Evolutionary conservation across 2,888 invertebrate species (phyloP).

Genomic region (Stictocephala bisonia): DNA sequence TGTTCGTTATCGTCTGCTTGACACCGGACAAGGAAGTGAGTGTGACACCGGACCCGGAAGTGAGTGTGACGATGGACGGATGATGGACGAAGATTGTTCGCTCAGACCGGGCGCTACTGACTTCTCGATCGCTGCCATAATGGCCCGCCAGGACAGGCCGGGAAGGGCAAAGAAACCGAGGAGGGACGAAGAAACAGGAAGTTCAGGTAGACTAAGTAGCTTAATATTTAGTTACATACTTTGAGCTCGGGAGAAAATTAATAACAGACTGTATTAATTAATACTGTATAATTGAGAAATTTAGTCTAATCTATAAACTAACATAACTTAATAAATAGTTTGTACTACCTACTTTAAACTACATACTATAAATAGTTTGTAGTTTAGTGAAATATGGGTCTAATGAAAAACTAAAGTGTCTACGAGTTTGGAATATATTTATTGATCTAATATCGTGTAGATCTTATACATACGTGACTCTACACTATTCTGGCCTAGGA

Average conservation of each 20-base stretch:
- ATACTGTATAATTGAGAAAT: too few relatives aligned
- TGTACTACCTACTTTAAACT: not conserved
- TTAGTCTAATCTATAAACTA: too few relatives aligned
- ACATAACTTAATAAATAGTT: not conserved
- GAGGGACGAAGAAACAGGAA: constrained; percentile 22
- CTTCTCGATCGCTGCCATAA: constrained; percentile 96
- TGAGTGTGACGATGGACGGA: not conserved
- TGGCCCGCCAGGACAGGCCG: constrained; percentile 71
- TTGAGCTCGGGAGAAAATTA: not conserved
- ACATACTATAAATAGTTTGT: not conserved
- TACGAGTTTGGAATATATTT: too few relatives aligned
- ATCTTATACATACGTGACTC: too few relatives aligned
- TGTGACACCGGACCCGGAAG: not conserved
- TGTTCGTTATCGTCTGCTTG: constrained; percentile 5
- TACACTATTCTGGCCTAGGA: too few relatives aligned
- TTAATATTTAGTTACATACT: not conserved
- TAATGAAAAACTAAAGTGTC: too few relatives aligned
- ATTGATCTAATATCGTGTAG: too few relatives aligned
- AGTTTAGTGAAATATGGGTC: too few relatives aligned
- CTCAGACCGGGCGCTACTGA: constrained; percentile 78
- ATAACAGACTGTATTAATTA: not conserved
- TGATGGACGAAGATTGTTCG: constrained; percentile 44
- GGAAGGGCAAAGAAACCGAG: not conserved
- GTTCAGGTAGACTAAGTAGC: constrained; percentile 11
- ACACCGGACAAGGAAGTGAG: not conserved